Percentiles rank a stretch among this genome's conserved stretches.
phyloP scores from a whole-genome alignment of 2,113 vertebrate genomes.

The Salvelinus sp. region DNA sequence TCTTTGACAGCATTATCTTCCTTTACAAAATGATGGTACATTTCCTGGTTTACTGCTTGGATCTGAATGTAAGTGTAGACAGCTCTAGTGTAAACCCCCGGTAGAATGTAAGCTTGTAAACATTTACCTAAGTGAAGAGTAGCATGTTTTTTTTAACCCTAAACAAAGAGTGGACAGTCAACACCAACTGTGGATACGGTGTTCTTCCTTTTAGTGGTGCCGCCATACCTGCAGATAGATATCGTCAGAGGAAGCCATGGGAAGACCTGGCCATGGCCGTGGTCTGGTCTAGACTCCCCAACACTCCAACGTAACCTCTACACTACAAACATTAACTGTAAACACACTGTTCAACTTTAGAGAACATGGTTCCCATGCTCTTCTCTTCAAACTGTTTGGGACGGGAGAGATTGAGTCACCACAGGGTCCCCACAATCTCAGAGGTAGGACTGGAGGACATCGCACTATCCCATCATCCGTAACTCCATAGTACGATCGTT shows the following conservation, averaged over 20 bases:
- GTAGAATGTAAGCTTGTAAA: background rate
- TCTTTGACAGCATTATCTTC: no score
- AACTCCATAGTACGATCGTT: background rate
- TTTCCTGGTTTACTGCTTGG: no score
- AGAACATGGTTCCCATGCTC: slow-evolving; percentile 5
- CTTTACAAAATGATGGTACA: no score
- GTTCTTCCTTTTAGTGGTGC: background rate
- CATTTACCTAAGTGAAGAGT: background rate
- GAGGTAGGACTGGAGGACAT: background rate
- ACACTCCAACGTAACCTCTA: background rate
- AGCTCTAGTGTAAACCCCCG: background rate
- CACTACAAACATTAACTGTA: background rate
- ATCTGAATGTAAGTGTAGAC: no score
- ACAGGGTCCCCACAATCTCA: slow-evolving; percentile 7
- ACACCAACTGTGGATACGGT: background rate
- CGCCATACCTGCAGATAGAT: no score
- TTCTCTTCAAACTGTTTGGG: background rate
- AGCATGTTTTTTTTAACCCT: background rate
- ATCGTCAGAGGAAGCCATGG: background rate
- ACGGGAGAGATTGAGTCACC: no score
- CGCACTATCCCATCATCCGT: background rate
- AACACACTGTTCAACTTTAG: slow-evolving; percentile 9
- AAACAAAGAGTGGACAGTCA: background rate
- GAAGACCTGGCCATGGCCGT: background rate
- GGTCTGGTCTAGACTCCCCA: background rate